Evolutionary conservation across 2,888 invertebrate species (phyloP).

Genomic region (Catonia carolina): DNA sequence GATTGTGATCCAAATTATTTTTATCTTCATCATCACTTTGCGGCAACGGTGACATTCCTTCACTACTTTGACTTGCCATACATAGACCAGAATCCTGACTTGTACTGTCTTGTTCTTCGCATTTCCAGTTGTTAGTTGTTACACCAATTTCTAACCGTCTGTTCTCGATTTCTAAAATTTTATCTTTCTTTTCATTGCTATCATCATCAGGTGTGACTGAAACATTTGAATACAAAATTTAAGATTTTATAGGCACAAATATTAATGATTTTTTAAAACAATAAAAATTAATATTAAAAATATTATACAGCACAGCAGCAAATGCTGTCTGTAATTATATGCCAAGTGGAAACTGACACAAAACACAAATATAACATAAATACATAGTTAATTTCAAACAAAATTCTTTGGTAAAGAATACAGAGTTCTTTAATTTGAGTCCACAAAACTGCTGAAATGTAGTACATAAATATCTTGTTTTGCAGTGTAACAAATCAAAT

Average conservation of each 20-base stretch:
- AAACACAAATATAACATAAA: no score
- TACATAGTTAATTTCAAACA: no score
- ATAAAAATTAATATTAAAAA: no score
- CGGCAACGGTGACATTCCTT: slow-evolving; percentile 22
- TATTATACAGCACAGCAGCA: no score
- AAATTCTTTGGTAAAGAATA: no score
- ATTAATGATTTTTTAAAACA: background rate
- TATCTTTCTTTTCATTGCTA: background rate
- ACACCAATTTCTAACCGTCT: background rate
- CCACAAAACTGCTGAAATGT: no score
- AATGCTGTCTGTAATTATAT: no score
- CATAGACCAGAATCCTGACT: slow-evolving; percentile 24
- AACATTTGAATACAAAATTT: background rate
- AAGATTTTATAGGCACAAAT: background rate
- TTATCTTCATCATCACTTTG: slow-evolving; percentile 20
- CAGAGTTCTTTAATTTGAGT: no score
- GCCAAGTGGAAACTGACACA: no score
- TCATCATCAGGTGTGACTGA: background rate
- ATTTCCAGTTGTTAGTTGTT: background rate
- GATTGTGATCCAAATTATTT: no score
- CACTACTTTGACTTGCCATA: slow-evolving; percentile 17
- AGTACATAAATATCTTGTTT: no score
- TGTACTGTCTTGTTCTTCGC: slow-evolving; percentile 20
- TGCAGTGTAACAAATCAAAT: no score
- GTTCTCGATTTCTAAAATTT: background rate